These are phyloP conservation scores for Pangasius sanitwongsei DNA, from an alignment of 2,797 vertebrate genomes.

Conservation along the genomic window DNA sequence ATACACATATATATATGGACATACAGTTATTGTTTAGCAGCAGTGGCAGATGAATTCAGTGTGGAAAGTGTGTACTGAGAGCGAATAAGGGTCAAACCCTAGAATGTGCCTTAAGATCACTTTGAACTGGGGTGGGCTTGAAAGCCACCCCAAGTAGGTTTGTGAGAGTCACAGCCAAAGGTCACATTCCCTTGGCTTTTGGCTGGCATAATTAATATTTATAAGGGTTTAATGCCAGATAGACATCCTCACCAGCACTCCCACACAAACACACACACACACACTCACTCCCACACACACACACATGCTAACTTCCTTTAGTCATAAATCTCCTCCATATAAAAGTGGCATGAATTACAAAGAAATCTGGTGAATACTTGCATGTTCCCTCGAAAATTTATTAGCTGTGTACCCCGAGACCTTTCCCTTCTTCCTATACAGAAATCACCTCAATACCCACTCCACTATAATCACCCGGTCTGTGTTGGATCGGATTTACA, in stretches of 20 bases:
- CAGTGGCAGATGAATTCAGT: not conserved
- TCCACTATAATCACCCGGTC: slow-evolving; percentile 33
- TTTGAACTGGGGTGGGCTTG: slow-evolving; percentile 62
- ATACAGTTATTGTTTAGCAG: not conserved
- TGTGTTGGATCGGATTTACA: slow-evolving; percentile 20
- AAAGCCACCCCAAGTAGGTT: slow-evolving; percentile 58
- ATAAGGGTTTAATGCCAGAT: slow-evolving; percentile 64
- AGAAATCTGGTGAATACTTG: slow-evolving; percentile 13
- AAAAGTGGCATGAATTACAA: slow-evolving; percentile 29
- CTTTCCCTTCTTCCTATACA: slow-evolving; percentile 2
- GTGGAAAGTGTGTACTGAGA: slow-evolving; percentile 21
- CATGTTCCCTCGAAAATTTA: slow-evolving; percentile 24
- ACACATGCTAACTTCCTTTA: slow-evolving; percentile 17
- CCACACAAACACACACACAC: slow-evolving; percentile 15
- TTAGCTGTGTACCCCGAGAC: slow-evolving; percentile 2
- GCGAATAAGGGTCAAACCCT: slow-evolving; percentile 35
- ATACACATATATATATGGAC: not conserved
- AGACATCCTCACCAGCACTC: slow-evolving; percentile 49
- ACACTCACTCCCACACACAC: not conserved
- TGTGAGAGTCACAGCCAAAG: slow-evolving; percentile 62
- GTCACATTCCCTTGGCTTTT: slow-evolving; percentile 65
- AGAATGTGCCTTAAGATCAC: slow-evolving; percentile 58
- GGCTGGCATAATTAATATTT: slow-evolving; percentile 65
- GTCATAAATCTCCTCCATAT: slow-evolving; percentile 29
- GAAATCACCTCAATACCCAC: slow-evolving; percentile 32